Conservation (phyloP, 1,140 invertebrate genomes). For the Steinernema feltiae region DNA sequence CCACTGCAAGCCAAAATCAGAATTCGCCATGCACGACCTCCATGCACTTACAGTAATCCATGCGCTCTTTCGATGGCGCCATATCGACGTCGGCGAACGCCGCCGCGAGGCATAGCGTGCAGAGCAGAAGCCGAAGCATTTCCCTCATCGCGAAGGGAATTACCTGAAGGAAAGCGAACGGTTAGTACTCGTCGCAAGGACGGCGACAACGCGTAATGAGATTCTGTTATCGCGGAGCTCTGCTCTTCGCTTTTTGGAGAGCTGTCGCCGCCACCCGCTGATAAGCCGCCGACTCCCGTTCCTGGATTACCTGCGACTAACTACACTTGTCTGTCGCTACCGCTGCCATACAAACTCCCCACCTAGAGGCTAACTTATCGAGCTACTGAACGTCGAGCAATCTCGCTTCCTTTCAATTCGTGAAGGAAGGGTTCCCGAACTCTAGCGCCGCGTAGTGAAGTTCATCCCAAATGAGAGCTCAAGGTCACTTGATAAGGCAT, state of each 20-base stretch:
- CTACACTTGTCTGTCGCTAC: too few relatives aligned
- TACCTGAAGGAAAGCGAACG: not conserved
- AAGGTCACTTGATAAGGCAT: too few relatives aligned
- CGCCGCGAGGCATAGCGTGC: not conserved
- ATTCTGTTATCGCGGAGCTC: not conserved
- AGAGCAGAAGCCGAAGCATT: not conserved
- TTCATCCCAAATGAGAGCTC: too few relatives aligned
- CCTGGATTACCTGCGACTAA: not conserved
- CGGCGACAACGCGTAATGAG: not conserved
- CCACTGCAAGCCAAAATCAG: not conserved
- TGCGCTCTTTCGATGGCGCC: not conserved
- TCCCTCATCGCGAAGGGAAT: constrained; percentile 1
- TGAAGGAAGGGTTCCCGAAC: too few relatives aligned
- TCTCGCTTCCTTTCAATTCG: too few relatives aligned
- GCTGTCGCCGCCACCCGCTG: not conserved
- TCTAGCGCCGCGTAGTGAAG: too few relatives aligned
- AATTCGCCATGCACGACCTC: not conserved
- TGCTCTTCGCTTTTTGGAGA: not conserved
- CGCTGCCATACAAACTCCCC: too few relatives aligned
- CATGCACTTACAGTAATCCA: not conserved
- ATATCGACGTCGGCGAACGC: not conserved
- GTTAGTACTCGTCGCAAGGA: not conserved
- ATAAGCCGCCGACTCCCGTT: constrained; percentile 1
- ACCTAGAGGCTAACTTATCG: too few relatives aligned
- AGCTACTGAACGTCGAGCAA: too few relatives aligned